A percentile compares a stretch with the other conserved stretches of the same genome.
These are phyloP conservation scores for Platygyra sinensis DNA, from an alignment of 64 coral and sea anemone species.

Conservation along the genomic window DNA sequence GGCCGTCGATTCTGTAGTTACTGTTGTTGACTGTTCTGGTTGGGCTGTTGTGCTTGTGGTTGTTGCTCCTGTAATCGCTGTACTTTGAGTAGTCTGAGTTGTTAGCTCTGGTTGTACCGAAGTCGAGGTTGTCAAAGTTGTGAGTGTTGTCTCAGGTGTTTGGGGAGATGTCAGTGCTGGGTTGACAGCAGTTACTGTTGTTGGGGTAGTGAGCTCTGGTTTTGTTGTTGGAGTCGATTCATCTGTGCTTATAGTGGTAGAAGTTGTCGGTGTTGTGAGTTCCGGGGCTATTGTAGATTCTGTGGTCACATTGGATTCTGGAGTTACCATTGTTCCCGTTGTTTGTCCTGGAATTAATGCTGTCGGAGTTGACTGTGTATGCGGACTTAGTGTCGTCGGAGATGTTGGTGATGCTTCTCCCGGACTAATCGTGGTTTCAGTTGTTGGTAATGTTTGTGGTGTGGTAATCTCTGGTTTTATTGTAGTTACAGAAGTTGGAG, in stretches of 20 bases:
- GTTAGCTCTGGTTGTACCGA: not conserved
- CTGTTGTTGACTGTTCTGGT: not conserved
- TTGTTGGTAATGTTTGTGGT: not conserved
- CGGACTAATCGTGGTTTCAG: not conserved
- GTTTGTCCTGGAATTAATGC: slow-evolving; percentile 1
- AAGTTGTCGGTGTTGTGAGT: not conserved
- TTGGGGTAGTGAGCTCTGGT: not conserved
- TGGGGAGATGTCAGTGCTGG: not conserved
- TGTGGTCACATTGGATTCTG: not conserved
- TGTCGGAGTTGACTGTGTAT: not conserved
- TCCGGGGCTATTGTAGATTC: not conserved
- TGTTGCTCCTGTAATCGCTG: not conserved
- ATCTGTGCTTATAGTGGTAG: not conserved
- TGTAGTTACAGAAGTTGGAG: not conserved
- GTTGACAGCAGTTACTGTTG: not conserved
- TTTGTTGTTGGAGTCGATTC: not conserved
- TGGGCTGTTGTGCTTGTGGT: not conserved
- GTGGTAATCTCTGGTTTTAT: not conserved
- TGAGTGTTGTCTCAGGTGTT: not conserved
- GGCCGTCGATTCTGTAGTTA: not conserved
- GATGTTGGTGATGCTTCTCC: not conserved
- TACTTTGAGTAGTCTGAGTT: not conserved
- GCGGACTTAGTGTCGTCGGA: not conserved
- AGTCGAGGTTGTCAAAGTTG: not conserved
- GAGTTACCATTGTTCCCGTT: not conserved